Percentiles rank a stretch among this genome's conserved stretches.
Conservation (phyloP, 2,797 vertebrate genomes). For the Microctenopoma steveboyesi region DNA sequence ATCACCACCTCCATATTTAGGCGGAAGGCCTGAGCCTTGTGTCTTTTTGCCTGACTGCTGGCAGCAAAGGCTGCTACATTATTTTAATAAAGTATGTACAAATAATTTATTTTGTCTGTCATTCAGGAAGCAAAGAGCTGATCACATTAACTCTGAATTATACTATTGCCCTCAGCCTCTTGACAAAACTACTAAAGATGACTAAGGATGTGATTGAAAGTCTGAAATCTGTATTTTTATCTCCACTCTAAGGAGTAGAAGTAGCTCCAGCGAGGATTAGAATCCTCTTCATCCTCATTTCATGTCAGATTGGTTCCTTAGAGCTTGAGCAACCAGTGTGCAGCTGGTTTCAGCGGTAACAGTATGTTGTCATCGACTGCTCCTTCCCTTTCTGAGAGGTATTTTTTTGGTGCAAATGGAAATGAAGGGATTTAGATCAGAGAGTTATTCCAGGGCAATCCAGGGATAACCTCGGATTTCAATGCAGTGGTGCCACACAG, state of each 20-base stretch:
- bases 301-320: slow-evolving; percentile 48
- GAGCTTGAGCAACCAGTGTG: slow-evolving; percentile 58
- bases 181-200: slow-evolving; percentile 47
- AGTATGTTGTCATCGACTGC: slow-evolving; percentile 57
- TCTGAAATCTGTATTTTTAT: slow-evolving; percentile 65
- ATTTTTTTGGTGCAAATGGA: slow-evolving; percentile 74
- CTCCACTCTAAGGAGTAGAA: slow-evolving; percentile 46
- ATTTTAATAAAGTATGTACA: slow-evolving; percentile 65
- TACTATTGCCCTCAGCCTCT: slow-evolving; percentile 42
- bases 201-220: slow-evolving; percentile 60
- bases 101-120: slow-evolving; percentile 70
- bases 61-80: slow-evolving; percentile 54
- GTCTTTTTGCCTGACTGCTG: slow-evolving; percentile 51
- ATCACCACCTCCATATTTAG: slow-evolving; percentile 56
- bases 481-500: slow-evolving; percentile 74
- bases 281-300: slow-evolving; percentile 55
- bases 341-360: slow-evolving; percentile 55
- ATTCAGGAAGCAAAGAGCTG: slow-evolving; percentile 59
- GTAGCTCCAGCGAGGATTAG: slow-evolving; percentile 41
- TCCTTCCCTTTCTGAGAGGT: slow-evolving; percentile 71
- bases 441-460: slow-evolving; percentile 57
- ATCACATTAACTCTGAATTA: slow-evolving; percentile 55
- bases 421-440: slow-evolving; percentile 62
- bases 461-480: slow-evolving; percentile 57
- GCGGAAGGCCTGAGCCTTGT: slow-evolving; percentile 48